Base-by-base conservation (phyloP, 1,140 invertebrate genomes). In the Leptinotarsa defecta region DNA sequence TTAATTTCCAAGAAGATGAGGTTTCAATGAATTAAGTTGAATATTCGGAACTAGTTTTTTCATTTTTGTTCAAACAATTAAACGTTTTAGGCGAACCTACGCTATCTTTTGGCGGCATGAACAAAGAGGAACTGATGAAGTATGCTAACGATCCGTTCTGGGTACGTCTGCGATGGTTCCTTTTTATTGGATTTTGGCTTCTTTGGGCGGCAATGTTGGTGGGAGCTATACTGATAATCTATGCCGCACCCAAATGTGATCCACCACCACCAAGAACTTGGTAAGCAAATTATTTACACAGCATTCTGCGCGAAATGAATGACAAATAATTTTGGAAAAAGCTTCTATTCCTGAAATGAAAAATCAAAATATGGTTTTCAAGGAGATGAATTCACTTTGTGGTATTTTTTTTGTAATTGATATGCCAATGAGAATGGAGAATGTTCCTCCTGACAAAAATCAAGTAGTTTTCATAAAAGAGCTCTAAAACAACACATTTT, bases 121-220 rank as follows among this genome's bases (percentile, higher is more conserved):
- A 91, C 4, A 97, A 97, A 86, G 95, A 96, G 82, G 96, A 97
- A 83, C 86, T 98, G 67, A 92, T 97, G 93, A 95, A 95, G 86
- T 95, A 92, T 81, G 94, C 94, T 1, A 95, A 95, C 82, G 95
- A 97, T 86, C 95, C 95, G 48, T 96, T 96, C 84, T 98, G 96
- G 95, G 89, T 96, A 43, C 90, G 91, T 68, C 86, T 96, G 64
- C 89, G 96, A 80, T 95, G 93, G 94, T 88, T 91, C 77, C 89
- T 97, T 70, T 97, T 97, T 83, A 87, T 94, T 43, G 79, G 91
- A 8, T 98, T 97, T 84, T 97, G 96, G 96, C 76, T 92, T 17
- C 82, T 94, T 48, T 98, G 96, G 96, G 82, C 92, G 68, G 91
- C 88, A 49, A 97, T 97, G 95, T 85, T 97, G 57, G 90, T 90